Base-by-base conservation (phyloP, 2,888 invertebrate species). In the Xestia c-nigrum region DNA sequence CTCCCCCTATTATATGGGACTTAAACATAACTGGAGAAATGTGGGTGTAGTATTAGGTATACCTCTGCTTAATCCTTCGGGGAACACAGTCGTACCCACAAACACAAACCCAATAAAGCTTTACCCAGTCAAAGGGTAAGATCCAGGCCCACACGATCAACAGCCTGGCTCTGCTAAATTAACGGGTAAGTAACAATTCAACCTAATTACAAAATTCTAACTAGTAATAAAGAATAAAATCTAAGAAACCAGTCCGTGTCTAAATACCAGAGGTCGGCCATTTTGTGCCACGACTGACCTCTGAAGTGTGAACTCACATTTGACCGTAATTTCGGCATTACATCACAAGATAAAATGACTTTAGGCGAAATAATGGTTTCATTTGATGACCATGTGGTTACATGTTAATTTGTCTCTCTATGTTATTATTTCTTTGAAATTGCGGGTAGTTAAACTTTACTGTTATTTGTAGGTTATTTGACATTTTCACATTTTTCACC, bases 291-390 rank as follows among this genome's bases (percentile, higher is more conserved):
- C 61, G 47, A 0, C 31, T 83, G 74, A 74, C 82, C 87, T 81
- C 66, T 47, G 43, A 4, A 55, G 19, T 70, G 66, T 80, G 78
- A 81, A 71, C 70, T 76, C 70, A 78, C 80, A 80, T 77, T 64
- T 61, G 61, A 72, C 47, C 31, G 68, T 73, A 76, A 78, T 76
- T 74, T 86, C 74, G 72, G 61, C 55, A 1, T 86, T 80, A 84
- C 78, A 80, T 86, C 79, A 85, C 72, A 81, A 40, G 52, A 76
- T 21, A 55, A 84, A 84, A 86, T 85, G 81, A 81, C 80, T 86
- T 80, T 79, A 57, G 50, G 74, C 57, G 61, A 72, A 78, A 71
- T 81, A 76, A 74, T 70, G 46, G 71, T 71, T 76, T 68, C 21
- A 80, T 79, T 83, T 83, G 80, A 83, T 61, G 73, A 61, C 75